A percentile compares a stretch with the other conserved stretches of the same genome.
Evolutionary conservation across 2,888 invertebrate species (phyloP).

Genomic region (Leucania comma): DNA sequence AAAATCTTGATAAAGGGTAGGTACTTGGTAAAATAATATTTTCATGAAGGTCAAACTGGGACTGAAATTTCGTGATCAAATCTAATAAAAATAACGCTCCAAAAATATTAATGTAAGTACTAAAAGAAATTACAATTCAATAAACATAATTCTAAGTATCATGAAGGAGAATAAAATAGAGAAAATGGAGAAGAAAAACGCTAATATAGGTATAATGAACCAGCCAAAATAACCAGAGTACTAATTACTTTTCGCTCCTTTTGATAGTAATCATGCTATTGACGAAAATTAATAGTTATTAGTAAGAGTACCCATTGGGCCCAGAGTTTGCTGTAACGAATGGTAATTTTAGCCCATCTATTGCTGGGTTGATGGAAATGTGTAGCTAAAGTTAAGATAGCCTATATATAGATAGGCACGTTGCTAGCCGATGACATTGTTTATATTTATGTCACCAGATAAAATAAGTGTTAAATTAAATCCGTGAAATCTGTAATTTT

Average conservation of each 20-base stretch:
- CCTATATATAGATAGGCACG: background rate
- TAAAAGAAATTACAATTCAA: constrained; percentile 2
- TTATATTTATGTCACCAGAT: too few species aligned
- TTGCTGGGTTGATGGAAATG: background rate
- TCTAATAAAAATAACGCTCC: constrained; percentile 34
- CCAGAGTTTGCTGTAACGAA: background rate
- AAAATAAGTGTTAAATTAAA: too few species aligned
- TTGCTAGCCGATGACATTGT: too few species aligned
- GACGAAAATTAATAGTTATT: background rate
- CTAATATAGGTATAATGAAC: constrained; percentile 1
- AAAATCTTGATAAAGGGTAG: background rate
- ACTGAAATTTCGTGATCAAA: constrained; percentile 37
- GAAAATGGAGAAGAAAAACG: constrained; percentile 33
- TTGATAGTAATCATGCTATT: constrained; percentile 21
- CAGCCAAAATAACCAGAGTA: constrained; percentile 9
- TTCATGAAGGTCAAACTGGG: constrained; percentile 2
- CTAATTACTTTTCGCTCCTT: constrained; percentile 1
- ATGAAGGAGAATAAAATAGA: constrained; percentile 17
- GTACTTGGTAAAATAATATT: background rate
- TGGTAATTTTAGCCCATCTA: background rate
- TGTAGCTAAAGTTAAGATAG: background rate
- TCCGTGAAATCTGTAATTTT: too few species aligned
- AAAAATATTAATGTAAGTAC: constrained; percentile 7
- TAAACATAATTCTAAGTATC: constrained; percentile 14
- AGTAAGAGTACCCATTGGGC: background rate